Percentiles rank a stretch among this genome's conserved stretches.
Evolutionary conservation across 2,113 vertebrate species (phyloP).

Genomic region (Paradoxurus hermaphroditus): DNA sequence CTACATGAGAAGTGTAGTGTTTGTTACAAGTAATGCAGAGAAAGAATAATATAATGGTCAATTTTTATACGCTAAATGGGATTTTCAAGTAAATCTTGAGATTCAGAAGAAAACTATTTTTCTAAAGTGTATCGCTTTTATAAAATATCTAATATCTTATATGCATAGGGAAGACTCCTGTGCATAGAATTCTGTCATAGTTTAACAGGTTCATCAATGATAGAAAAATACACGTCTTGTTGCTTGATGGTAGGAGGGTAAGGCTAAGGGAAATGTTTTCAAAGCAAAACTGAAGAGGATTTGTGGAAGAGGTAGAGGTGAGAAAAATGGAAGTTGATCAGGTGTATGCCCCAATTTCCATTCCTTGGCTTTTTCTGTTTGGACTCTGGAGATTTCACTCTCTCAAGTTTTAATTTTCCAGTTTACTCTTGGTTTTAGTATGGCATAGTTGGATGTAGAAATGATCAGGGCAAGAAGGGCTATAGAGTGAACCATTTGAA

Average conservation of each 20-base stretch:
- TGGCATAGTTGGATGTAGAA: neutral
- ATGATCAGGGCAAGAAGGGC: neutral
- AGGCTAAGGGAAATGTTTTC: neutral
- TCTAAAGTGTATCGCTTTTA: neutral
- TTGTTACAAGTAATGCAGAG: neutral
- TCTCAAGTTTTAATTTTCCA: neutral
- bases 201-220: neutral
- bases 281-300: neutral
- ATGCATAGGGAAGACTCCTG: neutral
- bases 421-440: neutral
- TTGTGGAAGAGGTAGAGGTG: neutral
- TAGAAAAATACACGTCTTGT: neutral
- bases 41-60: neutral
- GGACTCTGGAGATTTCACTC: neutral
- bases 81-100: neutral
- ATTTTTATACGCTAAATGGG: neutral
- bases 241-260: neutral
- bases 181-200: neutral
- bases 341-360: neutral
- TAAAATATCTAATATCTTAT: neutral
- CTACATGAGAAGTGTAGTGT: neutral
- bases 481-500: neutral
- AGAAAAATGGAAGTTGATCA: neutral
- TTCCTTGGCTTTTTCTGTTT: neutral
- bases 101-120: neutral